phyloP scores from a whole-genome alignment of 2,113 vertebrate species.

The Rattus rattus region DNA sequence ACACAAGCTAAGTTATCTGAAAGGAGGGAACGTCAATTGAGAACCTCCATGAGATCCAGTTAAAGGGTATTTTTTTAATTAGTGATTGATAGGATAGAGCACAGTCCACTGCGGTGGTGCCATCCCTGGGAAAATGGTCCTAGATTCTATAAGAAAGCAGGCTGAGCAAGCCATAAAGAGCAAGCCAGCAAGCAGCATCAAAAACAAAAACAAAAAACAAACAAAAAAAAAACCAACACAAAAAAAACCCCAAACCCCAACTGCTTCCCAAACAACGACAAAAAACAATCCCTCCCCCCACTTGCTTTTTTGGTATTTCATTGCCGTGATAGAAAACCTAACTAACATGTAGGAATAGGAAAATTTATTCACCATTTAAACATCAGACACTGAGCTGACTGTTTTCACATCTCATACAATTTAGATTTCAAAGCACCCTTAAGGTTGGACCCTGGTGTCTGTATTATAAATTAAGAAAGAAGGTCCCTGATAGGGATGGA shows the following conservation, averaged over 20 bases:
- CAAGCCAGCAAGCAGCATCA: neutral
- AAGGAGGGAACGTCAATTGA: neutral
- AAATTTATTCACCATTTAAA: neutral
- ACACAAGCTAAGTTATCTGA: neutral
- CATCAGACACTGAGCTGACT: neutral
- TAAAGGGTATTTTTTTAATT: neutral
- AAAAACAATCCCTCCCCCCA: neutral
- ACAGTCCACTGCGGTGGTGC: neutral
- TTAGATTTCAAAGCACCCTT: slow-evolving; percentile 5
- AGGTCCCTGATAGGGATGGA: neutral
- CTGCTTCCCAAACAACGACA: too few relatives aligned
- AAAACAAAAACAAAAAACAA: too few relatives aligned
- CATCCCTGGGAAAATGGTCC: neutral
- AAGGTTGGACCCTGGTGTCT: neutral
- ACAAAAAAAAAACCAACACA: too few relatives aligned
- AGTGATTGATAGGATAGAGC: neutral
- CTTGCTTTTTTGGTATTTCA: neutral
- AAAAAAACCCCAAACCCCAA: neutral
- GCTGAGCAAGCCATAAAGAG: neutral
- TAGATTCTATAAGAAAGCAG: neutral
- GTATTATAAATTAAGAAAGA: neutral
- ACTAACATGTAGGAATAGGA: neutral
- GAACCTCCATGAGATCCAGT: neutral
- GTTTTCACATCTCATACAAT: neutral
- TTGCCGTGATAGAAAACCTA: neutral